Base-by-base conservation (phyloP, 2,797 vertebrate genomes). In the Scarus forsteni region DNA sequence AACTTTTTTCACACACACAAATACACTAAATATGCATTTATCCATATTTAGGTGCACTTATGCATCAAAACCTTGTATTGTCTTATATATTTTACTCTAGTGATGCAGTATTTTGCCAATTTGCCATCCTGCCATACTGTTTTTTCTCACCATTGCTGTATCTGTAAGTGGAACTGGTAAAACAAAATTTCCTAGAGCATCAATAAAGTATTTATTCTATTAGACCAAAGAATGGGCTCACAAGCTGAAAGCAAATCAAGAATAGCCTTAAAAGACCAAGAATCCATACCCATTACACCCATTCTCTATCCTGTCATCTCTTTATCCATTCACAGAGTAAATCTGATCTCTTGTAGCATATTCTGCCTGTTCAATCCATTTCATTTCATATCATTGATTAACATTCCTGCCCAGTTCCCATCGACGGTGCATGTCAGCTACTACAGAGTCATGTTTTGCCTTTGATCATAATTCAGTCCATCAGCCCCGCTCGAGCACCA, bases 401-500 rank as follows among this genome's bases (percentile, higher is more conserved):
- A 81, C 75, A 84, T 79, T 79, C 84, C 44, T 12, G 2, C 44
- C 1, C 59, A 42, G 72, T 68, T 73, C 61, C 49, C 51, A 6
- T 78, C 65, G n/a, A 61, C 56, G 15, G 68, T 71, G 66, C 56
- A 53, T 75, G 74, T 75, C 74, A 67, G 75, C 75, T 70, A 62
- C 84, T 73, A 74, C 75, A 48, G 43, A 89, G 79, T 86, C 73
- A 56, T 79, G 83, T 79, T 84, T 76, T 61, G 38, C 76, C 81
- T 92, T 87, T 92, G 87, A 92, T 89, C 86, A 73, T 85, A 85
- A 83, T 85, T 90, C 83, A 52, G 53, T 84, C 84, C 75, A 75
- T 87, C 85, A 72, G 61, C 75, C 57, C 40, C 43, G 72, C 78
- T 83, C 60, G 62, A 8, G 57, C 75, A 5, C 78, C 61, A 16